Conservation (phyloP, 2,888 invertebrate genomes). For the Cataglyphis albicans region DNA sequence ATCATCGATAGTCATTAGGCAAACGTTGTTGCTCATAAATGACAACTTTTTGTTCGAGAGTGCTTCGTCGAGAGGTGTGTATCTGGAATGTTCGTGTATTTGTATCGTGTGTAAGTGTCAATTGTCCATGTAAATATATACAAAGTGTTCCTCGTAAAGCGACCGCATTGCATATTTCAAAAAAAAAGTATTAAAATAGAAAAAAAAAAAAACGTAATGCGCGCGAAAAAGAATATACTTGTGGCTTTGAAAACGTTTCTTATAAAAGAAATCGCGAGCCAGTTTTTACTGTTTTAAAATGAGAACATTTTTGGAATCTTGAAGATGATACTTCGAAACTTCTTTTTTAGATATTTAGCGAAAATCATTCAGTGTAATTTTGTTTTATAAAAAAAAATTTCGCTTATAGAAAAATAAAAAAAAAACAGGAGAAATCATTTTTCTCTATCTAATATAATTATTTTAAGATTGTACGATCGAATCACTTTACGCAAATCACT, state of each 20-base stretch:
- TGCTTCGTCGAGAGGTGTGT: conserved; percentile 71
- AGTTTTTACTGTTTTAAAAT: conserved; percentile 16
- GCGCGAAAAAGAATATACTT: background rate
- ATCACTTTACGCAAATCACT: conserved; percentile 44
- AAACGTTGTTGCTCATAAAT: conserved; percentile 31
- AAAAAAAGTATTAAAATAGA: conserved; percentile 13
- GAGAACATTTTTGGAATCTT: conserved; percentile 9
- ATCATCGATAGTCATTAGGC: conserved; percentile 46
- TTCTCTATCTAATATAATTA: background rate
- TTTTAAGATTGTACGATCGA: background rate
- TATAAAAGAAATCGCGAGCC: conserved; percentile 11
- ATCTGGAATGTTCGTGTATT: conserved; percentile 34
- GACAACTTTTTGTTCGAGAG: conserved; percentile 39
- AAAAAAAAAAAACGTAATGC: conserved; percentile 8
- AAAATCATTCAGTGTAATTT: background rate
- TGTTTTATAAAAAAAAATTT: background rate
- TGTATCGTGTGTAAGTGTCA: conserved; percentile 67
- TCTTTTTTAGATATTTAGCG: background rate
- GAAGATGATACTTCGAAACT: background rate
- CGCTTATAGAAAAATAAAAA: background rate
- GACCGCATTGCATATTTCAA: conserved; percentile 40
- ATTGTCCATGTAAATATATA: conserved; percentile 64
- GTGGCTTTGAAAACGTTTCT: conserved; percentile 4
- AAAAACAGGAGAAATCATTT: background rate
- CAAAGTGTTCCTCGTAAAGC: conserved; percentile 46